Evolutionary conservation across 2,888 invertebrate species (phyloP).

Genomic region (Plebejus melissa): DNA sequence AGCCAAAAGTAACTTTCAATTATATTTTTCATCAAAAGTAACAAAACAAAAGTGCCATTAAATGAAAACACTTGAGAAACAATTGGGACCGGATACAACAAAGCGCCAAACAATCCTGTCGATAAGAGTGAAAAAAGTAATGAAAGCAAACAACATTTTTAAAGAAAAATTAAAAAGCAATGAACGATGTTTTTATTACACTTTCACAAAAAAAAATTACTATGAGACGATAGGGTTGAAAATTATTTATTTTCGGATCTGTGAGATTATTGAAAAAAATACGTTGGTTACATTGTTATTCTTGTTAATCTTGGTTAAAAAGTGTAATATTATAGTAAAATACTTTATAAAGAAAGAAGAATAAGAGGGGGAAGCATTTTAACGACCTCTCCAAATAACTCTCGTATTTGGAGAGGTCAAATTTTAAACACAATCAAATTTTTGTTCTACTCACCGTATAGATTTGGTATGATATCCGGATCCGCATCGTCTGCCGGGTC

Average conservation of each 20-base stretch:
- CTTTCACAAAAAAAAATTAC: background rate
- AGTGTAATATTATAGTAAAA: too few relatives aligned
- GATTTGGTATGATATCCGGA: constrained; percentile 92
- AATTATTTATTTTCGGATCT: background rate
- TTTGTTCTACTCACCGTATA: constrained; percentile 83
- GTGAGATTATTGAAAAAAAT: background rate
- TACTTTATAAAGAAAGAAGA: too few relatives aligned
- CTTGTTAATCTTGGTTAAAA: too few relatives aligned
- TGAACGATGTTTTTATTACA: background rate
- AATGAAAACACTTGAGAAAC: constrained; percentile 27
- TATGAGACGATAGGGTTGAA: background rate
- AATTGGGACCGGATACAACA: constrained; percentile 26
- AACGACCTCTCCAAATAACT: too few relatives aligned
- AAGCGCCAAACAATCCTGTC: constrained; percentile 21
- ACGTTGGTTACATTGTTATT: too few relatives aligned
- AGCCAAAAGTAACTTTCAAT: constrained; percentile 27
- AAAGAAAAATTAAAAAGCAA: constrained; percentile 12
- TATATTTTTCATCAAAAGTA: constrained; percentile 26
- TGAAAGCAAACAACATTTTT: constrained; percentile 7
- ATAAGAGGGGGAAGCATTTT: too few relatives aligned
- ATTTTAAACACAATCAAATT: background rate
- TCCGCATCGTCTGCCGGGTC: constrained; percentile 84
- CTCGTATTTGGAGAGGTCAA: too few relatives aligned
- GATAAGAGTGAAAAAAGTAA: constrained; percentile 24
- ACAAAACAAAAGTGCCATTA: constrained; percentile 26